These are phyloP conservation scores for Yponomeuta evonymella DNA, from an alignment of 2,888 invertebrate species.

Conservation along the genomic window DNA sequence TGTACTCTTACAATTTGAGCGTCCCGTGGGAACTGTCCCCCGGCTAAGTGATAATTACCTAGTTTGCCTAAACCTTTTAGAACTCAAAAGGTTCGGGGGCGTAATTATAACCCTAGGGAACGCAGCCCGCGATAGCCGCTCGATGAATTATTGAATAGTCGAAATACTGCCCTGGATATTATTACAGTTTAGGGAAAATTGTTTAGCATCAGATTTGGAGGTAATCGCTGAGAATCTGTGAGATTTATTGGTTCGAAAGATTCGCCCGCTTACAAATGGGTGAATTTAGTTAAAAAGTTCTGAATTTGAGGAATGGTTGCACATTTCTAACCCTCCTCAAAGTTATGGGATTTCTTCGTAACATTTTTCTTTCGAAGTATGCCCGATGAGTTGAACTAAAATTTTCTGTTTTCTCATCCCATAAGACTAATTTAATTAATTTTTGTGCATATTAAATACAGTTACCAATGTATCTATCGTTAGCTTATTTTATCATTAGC, in stretches of 20 bases:
- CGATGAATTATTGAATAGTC: constrained; percentile 49
- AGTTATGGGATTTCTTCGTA: background rate
- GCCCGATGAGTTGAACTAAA: no score
- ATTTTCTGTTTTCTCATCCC: no score
- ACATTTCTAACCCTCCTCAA: background rate
- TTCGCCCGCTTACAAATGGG: constrained; percentile 8
- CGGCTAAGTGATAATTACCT: constrained; percentile 67
- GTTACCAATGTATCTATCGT: background rate
- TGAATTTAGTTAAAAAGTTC: background rate
- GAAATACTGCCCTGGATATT: constrained; percentile 10
- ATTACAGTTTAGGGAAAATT: constrained; percentile 8
- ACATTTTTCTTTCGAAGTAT: background rate
- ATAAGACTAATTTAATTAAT: background rate
- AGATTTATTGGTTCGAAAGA: constrained; percentile 6
- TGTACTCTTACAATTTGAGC: constrained; percentile 60
- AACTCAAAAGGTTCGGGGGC: constrained; percentile 36
- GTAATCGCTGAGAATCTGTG: background rate
- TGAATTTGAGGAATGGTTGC: background rate
- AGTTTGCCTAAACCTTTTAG: constrained; percentile 56
- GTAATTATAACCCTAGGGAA: constrained; percentile 55
- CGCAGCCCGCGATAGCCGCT: constrained; percentile 34
- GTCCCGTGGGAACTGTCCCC: constrained; percentile 67
- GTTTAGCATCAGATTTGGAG: background rate
- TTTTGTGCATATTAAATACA: background rate
- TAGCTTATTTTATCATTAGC: background rate